A percentile compares a stretch with the other conserved stretches of the same genome.
Conservation (phyloP, 2,888 invertebrate species). For the Spodoptera picta region DNA sequence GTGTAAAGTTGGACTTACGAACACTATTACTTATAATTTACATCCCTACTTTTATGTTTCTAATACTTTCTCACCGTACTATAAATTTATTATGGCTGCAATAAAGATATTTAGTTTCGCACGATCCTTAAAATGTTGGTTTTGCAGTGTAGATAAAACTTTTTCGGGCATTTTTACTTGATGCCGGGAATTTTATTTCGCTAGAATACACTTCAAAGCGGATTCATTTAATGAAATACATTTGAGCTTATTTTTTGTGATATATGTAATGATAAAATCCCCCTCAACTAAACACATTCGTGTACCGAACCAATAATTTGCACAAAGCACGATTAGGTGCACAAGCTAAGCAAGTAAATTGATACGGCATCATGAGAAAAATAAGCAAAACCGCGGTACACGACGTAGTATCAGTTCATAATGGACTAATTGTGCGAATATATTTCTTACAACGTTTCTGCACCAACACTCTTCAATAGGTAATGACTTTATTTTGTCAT, state of each 20-base stretch:
- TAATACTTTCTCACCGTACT: slow-evolving; percentile 53
- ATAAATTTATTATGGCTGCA: slow-evolving; percentile 49
- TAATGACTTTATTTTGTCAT: slow-evolving; percentile 55
- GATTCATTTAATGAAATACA: background rate
- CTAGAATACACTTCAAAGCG: slow-evolving; percentile 3
- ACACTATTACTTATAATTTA: slow-evolving; percentile 48
- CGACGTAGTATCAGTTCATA: slow-evolving; percentile 70
- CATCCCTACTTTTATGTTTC: slow-evolving; percentile 47
- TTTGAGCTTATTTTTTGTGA: background rate
- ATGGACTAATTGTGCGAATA: slow-evolving; percentile 74
- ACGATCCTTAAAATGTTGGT: slow-evolving; percentile 15
- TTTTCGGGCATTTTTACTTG: slow-evolving; percentile 13
- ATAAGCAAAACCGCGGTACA: slow-evolving; percentile 61
- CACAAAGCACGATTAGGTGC: slow-evolving; percentile 49
- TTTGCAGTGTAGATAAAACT: slow-evolving; percentile 18
- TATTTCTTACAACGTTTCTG: slow-evolving; percentile 59
- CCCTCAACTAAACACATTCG: slow-evolving; percentile 22
- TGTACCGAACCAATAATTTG: slow-evolving; percentile 40
- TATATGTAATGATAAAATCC: background rate
- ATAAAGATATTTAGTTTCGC: slow-evolving; percentile 46
- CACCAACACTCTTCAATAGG: slow-evolving; percentile 17
- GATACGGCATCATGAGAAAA: slow-evolving; percentile 70
- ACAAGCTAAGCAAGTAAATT: slow-evolving; percentile 59
- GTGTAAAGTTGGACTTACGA: slow-evolving; percentile 37
- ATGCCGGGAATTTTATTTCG: slow-evolving; percentile 18